Evolutionary conservation across 2,888 invertebrate genomes (phyloP).

Genomic region (Tetanocera ferruginea): DNA sequence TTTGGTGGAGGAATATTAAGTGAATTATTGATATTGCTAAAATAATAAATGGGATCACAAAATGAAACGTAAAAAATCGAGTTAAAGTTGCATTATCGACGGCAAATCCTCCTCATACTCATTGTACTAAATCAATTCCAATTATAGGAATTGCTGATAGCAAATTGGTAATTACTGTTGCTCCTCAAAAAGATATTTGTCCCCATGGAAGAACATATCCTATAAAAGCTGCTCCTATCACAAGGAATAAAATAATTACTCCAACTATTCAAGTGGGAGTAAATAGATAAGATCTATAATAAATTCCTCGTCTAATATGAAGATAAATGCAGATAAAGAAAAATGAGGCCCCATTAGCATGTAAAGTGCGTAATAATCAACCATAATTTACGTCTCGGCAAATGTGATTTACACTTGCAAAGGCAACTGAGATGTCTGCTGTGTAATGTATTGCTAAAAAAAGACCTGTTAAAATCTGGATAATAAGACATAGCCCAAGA

Average conservation of each 20-base stretch:
- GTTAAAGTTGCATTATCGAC: constrained; percentile 82
- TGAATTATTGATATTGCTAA: neutral
- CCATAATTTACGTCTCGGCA: constrained; percentile 80
- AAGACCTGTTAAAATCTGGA: too few species aligned
- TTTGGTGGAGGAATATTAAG: neutral
- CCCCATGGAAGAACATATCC: constrained; percentile 86
- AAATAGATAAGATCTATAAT: too few species aligned
- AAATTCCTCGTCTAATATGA: too few species aligned
- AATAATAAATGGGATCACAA: neutral
- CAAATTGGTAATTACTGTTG: constrained; percentile 84
- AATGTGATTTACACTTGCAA: constrained; percentile 78
- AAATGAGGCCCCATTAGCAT: too few species aligned
- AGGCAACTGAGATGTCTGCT: constrained; percentile 75
- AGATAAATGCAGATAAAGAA: too few species aligned
- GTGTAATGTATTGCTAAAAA: constrained; percentile 81
- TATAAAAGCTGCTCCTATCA: neutral
- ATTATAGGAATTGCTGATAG: constrained; percentile 80
- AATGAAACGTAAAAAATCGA: constrained; percentile 62
- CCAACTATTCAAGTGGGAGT: too few species aligned
- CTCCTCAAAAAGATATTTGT: too few species aligned
- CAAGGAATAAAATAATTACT: constrained; percentile 54
- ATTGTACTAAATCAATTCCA: constrained; percentile 76
- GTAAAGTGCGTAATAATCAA: too few species aligned
- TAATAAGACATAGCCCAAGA: too few species aligned
- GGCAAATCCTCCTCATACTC: too few species aligned